These are phyloP conservation scores for Lethenteron reissneri DNA, from an alignment of 2,113 vertebrate genomes.

Conservation along the genomic window DNA sequence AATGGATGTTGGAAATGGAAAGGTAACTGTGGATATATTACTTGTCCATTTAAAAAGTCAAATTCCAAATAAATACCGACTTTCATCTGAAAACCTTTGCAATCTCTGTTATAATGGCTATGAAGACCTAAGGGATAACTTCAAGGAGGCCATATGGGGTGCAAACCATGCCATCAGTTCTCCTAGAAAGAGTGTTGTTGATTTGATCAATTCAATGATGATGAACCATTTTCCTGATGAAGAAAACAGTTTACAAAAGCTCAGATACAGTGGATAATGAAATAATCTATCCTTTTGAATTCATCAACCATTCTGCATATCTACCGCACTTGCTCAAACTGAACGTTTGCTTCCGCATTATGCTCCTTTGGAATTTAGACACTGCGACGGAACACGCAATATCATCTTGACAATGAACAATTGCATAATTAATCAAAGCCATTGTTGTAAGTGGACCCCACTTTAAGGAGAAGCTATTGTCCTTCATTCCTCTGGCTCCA, in stretches of 20 bases:
- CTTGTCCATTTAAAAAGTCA: not conserved
- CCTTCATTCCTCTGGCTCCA: not conserved
- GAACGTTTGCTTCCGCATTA: not conserved
- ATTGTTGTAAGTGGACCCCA: not conserved
- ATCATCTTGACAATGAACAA: not conserved
- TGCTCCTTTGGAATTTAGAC: not conserved
- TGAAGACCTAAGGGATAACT: not conserved
- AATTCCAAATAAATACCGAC: constrained; percentile 1
- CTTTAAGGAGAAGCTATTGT: not conserved
- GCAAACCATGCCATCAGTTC: not conserved
- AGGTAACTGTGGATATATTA: not conserved
- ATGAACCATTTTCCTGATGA: not conserved
- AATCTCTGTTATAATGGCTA: not conserved
- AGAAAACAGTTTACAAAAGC: not conserved
- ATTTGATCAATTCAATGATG: not conserved
- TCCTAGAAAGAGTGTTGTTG: constrained; percentile 1
- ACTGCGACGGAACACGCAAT: not conserved
- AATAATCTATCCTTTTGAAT: not conserved
- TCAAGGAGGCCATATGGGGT: not conserved
- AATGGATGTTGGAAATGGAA: not conserved
- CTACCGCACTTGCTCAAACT: not conserved
- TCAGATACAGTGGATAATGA: constrained; percentile 1
- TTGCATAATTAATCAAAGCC: not conserved
- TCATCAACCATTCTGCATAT: not conserved
- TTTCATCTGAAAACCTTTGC: not conserved